Base-by-base conservation (phyloP, 2,888 invertebrate species). In the Crocallis elinguaria region DNA sequence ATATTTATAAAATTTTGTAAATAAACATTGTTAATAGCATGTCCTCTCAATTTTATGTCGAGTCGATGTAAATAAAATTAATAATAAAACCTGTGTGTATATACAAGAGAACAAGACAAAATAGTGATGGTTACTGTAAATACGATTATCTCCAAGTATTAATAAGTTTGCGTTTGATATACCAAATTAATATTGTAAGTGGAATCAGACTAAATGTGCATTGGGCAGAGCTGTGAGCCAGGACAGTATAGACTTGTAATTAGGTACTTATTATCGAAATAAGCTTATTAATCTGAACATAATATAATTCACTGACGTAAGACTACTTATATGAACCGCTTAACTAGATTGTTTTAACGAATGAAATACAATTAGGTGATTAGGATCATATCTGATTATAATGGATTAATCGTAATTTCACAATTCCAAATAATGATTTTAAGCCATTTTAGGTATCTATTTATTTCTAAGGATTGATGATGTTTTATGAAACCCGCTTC, bases 211-310 rank as follows among this genome's bases (percentile, higher is more conserved):
- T 44, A 58, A 56, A 62, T 73, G 75, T 74, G 67, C 55, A 52
- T 71, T 71, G 73, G 69, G 71, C n/a, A 70, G 67, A 77, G 87
- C 84, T 64, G 54, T 86, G 88, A 88, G 89, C 88, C 88, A 77
- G 73, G 87, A 76, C 77, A 76, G 81, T 76, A 75, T 63, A 63
- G 73, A 74, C 73, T 19, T 19, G 5, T n/a, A 3, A 12, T n/a
- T 38, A 38, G n/a, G 0, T n/a, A 11, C 13, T 13, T n/a, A 23
- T 1, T 3, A 21, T 4, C 9, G 5, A 8, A 23, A 17, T 13
- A 13, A 19, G 9, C 11, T 37, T 13, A 17, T 30, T 29, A 2
- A 12, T 36, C 3, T 9, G 2, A 23, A 23, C 8, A 23, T n/a
- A n/a, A n/a, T n/a, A n/a, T n/a, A n/a, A n/a, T n/a, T n/a, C n/a